Evolutionary conservation across 2,797 vertebrate species (phyloP).

Genomic region (Nyctibius grandis): DNA sequence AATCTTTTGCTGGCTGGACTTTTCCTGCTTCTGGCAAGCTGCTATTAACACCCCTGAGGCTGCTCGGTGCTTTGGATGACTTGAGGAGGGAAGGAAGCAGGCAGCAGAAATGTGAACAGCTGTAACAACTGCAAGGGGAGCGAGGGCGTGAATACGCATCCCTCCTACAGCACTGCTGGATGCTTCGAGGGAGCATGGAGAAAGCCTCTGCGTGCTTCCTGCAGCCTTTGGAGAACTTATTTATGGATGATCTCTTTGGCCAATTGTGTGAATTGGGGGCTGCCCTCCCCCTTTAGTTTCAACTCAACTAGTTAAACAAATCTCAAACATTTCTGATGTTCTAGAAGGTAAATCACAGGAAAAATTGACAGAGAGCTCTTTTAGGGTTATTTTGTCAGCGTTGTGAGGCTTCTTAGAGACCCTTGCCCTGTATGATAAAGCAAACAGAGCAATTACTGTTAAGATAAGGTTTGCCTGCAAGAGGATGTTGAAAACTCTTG

Average conservation of each 20-base stretch:
- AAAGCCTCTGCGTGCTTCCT: background rate
- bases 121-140: background rate
- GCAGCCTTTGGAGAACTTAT: background rate
- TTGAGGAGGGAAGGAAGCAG: background rate
- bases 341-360: background rate
- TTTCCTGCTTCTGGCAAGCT: slow-evolving; percentile 30
- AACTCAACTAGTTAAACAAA: background rate
- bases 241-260: background rate
- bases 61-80: slow-evolving; percentile 6
- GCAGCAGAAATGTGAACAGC: background rate
- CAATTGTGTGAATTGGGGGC: background rate
- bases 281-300: background rate
- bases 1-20: slow-evolving; percentile 13
- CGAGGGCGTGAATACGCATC: rapidly evolving
- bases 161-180: background rate
- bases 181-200: background rate
- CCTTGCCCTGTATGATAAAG: background rate
- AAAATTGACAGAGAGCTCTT: background rate
- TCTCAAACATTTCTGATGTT: background rate
- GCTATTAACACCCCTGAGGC: background rate
- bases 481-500: background rate
- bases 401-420: background rate
- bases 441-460: background rate
- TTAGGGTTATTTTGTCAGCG: background rate
- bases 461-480: background rate